A percentile compares a stretch with the other conserved stretches of the same genome.
phyloP scores from a whole-genome alignment of 2,113 vertebrate genomes.

The Athene noctua region DNA sequence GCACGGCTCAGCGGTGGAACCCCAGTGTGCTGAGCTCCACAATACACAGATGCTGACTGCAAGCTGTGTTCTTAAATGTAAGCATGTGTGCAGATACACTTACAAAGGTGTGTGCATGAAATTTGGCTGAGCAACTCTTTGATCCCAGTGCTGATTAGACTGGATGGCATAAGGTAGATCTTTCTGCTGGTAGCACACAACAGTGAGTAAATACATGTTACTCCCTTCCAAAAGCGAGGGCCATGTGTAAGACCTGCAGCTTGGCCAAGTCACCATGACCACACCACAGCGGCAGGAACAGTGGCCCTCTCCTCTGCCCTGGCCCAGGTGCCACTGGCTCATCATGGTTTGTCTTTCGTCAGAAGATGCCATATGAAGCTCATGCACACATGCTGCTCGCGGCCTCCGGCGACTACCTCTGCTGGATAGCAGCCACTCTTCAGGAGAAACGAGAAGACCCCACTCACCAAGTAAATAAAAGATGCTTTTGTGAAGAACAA shows the following conservation, averaged over 20 bases:
- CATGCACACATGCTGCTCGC: background rate
- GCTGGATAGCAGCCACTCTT: conserved; percentile 54
- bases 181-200: background rate
- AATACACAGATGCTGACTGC: rapidly evolving
- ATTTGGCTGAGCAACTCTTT: background rate
- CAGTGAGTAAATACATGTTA: background rate
- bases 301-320: conserved; percentile 15
- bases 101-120: background rate
- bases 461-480: background rate
- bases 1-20: rapidly evolving
- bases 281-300: rapidly evolving
- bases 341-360: conserved; percentile 53
- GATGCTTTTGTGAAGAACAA: conserved; percentile 37
- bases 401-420: conserved; percentile 37
- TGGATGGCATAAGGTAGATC: background rate
- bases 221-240: background rate
- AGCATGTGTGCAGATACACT: background rate
- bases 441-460: conserved; percentile 40
- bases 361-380: conserved; percentile 46
- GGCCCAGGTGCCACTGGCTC: conserved; percentile 36
- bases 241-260: background rate
- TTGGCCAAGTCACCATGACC: background rate
- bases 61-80: background rate
- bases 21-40: rapidly evolving
- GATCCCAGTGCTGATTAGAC: background rate